A percentile compares a stretch with the other conserved stretches of the same genome.
Evolutionary conservation across 2,797 vertebrate genomes (phyloP).

Genomic region (Crypturellus tataupa): DNA sequence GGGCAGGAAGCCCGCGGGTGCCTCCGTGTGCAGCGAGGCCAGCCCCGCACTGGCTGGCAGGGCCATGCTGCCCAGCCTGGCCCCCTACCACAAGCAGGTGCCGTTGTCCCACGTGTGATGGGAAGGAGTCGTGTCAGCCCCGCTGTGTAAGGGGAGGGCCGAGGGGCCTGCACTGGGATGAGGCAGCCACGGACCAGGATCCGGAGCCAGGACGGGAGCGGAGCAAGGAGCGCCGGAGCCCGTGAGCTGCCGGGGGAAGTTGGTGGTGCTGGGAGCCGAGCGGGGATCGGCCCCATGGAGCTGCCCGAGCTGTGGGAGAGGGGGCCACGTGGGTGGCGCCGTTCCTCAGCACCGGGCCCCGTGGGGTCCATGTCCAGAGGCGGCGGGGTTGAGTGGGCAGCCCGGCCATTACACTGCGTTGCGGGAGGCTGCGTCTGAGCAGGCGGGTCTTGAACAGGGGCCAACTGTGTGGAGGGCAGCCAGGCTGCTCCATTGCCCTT

Average conservation of each 20-base stretch:
- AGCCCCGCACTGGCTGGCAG: slow-evolving; percentile 70
- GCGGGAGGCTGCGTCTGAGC: too few relatives aligned
- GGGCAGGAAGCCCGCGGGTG: slow-evolving; percentile 77
- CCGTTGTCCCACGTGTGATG: slow-evolving; percentile 90
- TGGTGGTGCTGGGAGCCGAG: too few relatives aligned
- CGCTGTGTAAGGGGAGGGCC: slow-evolving; percentile 25
- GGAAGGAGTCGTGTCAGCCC: slow-evolving; percentile 13
- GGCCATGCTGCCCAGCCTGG: slow-evolving; percentile 74
- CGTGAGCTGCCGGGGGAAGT: background rate
- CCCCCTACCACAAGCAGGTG: slow-evolving; percentile 92
- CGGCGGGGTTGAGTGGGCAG: too few relatives aligned
- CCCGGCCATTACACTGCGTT: too few relatives aligned
- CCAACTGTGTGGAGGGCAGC: background rate
- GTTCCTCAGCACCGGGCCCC: too few relatives aligned
- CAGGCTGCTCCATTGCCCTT: background rate
- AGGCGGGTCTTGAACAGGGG: background rate
- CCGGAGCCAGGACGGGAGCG: background rate
- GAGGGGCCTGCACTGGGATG: slow-evolving; percentile 8
- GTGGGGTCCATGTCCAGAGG: too few relatives aligned
- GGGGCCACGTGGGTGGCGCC: background rate
- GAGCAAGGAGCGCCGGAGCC: background rate
- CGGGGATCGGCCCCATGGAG: too few relatives aligned
- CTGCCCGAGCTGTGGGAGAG: background rate
- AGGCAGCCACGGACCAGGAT: background rate
- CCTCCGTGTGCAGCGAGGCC: slow-evolving; percentile 7